Evolutionary conservation across 92 coral and sea anemone genomes (phyloP), one percentile per base, ranked within the genome.

Genomic region (Zoanthus solanderi): DNA sequence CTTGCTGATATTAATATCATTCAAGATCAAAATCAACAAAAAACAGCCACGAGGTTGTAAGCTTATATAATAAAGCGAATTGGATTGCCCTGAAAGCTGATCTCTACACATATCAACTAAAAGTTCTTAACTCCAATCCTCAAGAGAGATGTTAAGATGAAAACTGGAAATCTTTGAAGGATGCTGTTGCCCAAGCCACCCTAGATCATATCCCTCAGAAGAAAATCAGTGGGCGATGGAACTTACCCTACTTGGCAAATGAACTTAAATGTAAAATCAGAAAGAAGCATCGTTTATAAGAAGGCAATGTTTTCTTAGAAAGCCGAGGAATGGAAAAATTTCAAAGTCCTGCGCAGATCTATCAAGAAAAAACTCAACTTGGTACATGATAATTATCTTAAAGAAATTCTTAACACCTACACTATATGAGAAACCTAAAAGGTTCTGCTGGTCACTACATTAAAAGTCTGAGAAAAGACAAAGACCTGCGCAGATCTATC

Each of bases 31-130:
- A 17, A 67, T 69, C 29, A 84, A 87, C 68, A 61, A 65, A 48
- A 85, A 90, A 71, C 69, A 84, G 57, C 83, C 90, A 30, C 79
- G 89, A 50, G 79, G 79, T 61, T 60, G 79, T 84, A 13, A 52
- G 57, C 44, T 32, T 69, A 11, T 90, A 86, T 42, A 79, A 82
- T 14, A 85, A 74, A 90, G 92, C 92, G 18, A 86, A 86, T 30
- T 90, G 83, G 83, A 56, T 17, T 72, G 48, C 63, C 14, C 13
- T 90, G 56, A 86, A 76, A 46, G 57, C 71, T 37, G 82, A 68
- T 77, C 84, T 90, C 8, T 76, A 56, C 28, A 5, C 57, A 30
- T 83, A 61, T 69, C 80, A 83, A 83, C 88, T 90, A 11, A 48
- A 45, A 6, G 71, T 88, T 48, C 56, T 88, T 15, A 44, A 34